phyloP scores from a whole-genome alignment of 1,140 invertebrate genomes.

The Neodiprion virginianus region DNA sequence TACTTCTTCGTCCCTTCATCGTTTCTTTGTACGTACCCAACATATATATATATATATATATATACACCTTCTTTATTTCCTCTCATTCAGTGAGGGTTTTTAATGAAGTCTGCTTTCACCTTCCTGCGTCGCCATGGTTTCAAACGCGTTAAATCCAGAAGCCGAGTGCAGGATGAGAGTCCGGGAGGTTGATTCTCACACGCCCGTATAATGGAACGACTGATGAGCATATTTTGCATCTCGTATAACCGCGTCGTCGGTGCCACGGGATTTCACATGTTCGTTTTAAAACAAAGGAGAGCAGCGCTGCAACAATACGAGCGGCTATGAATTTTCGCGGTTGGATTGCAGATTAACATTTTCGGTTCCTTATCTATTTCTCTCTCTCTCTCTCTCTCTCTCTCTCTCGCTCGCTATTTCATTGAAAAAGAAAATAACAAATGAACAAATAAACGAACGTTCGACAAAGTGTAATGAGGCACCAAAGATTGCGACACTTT shows the following conservation, averaged over 20 bases:
- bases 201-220: too few relatives aligned
- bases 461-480: too few relatives aligned
- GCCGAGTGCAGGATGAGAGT: too few relatives aligned
- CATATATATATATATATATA: too few relatives aligned
- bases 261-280: too few relatives aligned
- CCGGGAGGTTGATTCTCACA: too few relatives aligned
- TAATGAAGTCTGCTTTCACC: background rate
- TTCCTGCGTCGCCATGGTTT: background rate
- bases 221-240: too few relatives aligned
- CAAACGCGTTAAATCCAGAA: background rate
- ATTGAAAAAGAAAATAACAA: background rate
- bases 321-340: background rate
- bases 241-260: background rate
- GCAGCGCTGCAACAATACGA: background rate
- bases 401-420: background rate
- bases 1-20: too few relatives aligned
- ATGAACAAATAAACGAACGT: too few relatives aligned
- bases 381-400: background rate
- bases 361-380: background rate
- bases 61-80: background rate
- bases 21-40: too few relatives aligned
- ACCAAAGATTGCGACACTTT: too few relatives aligned
- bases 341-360: background rate
- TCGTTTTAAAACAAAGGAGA: background rate
- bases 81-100: background rate